These are phyloP conservation scores for Phodopus roborovskii DNA, from an alignment of 2,113 vertebrate genomes.

Conservation along the genomic window DNA sequence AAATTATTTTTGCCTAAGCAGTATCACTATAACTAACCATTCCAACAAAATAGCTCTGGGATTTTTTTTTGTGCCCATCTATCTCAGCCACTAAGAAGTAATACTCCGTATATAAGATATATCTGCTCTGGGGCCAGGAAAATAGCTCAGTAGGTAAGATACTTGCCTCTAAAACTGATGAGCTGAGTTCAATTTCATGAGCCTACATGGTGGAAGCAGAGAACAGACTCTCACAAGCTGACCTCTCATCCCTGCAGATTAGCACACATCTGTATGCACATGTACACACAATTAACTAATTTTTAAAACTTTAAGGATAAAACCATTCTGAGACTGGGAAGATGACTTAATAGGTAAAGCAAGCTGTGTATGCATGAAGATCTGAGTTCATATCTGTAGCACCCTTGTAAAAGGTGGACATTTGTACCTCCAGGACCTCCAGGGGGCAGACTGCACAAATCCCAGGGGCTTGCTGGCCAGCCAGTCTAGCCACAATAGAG, in stretches of 20 bases:
- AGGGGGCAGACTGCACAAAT: background rate
- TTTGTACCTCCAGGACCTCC: background rate
- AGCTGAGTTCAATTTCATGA: background rate
- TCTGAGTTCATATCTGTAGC: background rate
- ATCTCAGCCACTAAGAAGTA: slow-evolving; percentile 21
- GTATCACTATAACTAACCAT: background rate
- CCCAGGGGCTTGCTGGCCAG: background rate
- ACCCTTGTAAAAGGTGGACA: background rate
- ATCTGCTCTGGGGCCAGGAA: no score
- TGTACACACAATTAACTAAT: background rate
- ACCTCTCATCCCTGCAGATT: background rate
- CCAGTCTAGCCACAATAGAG: background rate
- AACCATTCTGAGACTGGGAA: background rate
- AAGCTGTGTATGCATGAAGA: background rate
- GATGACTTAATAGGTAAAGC: background rate
- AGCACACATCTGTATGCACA: background rate
- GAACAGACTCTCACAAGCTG: background rate
- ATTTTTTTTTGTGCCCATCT: background rate
- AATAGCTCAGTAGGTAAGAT: background rate
- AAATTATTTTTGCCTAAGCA: background rate
- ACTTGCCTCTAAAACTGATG: background rate
- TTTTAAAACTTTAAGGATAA: background rate
- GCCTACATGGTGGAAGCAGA: background rate
- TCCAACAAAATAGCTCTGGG: background rate
- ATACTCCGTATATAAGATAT: background rate